Conservation (phyloP, 1,140 invertebrate species). For the Delia radicum region DNA sequence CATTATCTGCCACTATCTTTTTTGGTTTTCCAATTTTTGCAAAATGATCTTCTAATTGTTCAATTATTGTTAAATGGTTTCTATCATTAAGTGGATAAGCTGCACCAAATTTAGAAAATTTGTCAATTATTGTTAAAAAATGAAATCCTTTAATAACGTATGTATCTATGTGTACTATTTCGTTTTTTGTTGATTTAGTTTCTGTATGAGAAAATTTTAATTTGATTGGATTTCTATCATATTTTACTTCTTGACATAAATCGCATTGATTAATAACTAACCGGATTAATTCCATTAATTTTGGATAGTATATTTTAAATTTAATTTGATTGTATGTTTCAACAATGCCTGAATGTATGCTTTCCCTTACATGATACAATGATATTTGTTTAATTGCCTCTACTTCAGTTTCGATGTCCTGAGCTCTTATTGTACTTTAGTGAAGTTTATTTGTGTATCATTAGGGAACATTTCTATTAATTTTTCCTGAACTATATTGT, state of each 20-base stretch:
- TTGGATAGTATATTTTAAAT: constrained; percentile 26
- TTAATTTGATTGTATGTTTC: constrained; percentile 28
- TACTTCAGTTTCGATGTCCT: constrained; percentile 23
- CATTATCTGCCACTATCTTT: constrained; percentile 14
- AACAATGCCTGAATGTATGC: constrained; percentile 22
- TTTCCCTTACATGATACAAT: constrained; percentile 22
- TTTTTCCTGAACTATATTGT: constrained; percentile 26
- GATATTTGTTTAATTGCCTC: constrained; percentile 27
- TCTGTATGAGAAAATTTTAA: constrained; percentile 20
- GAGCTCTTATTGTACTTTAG: constrained; percentile 19
- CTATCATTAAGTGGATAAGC: background rate
- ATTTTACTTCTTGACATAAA: constrained; percentile 21
- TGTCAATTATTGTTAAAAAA: constrained; percentile 27
- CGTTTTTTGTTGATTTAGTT: constrained; percentile 24
- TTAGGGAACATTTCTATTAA: constrained; percentile 28
- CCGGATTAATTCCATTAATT: constrained; percentile 19
- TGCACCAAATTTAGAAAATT: background rate
- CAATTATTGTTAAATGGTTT: background rate
- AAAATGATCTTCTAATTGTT: background rate
- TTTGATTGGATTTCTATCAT: constrained; percentile 26
- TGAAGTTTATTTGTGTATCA: constrained; percentile 13
- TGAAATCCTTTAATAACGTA: constrained; percentile 18
- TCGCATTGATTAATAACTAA: background rate
- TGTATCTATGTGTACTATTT: constrained; percentile 28
- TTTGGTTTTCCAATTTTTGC: background rate